phyloP scores from a whole-genome alignment of 2,888 invertebrate species.

The Trissolcus brochymenae region DNA sequence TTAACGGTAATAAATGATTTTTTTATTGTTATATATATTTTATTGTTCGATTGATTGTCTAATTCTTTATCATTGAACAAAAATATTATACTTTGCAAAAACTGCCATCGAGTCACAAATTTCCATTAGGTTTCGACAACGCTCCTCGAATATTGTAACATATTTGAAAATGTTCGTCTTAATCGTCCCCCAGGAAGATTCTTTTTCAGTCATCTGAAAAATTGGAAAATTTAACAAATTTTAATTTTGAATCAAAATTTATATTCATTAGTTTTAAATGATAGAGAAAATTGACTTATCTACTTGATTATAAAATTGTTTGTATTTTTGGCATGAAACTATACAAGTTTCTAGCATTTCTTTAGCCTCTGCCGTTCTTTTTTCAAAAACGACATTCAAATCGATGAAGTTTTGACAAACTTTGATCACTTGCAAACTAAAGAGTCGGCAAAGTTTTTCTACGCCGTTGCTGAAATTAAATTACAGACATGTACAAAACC shows the following conservation, averaged over 20 bases:
- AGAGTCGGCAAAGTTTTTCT: slow-evolving; percentile 73
- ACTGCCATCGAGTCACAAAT: slow-evolving; percentile 79
- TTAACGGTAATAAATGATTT: neutral
- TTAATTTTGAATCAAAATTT: neutral
- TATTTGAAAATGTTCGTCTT: slow-evolving; percentile 78
- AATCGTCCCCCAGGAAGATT: slow-evolving; percentile 77
- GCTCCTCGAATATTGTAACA: slow-evolving; percentile 78
- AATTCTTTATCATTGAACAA: too few relatives aligned
- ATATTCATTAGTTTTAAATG: neutral
- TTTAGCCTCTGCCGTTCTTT: slow-evolving; percentile 76
- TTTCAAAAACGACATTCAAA: slow-evolving; percentile 77
- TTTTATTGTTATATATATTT: neutral
- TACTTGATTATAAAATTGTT: slow-evolving; percentile 74
- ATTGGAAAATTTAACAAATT: neutral
- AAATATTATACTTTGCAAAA: slow-evolving; percentile 75
- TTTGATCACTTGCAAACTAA: slow-evolving; percentile 79
- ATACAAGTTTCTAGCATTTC: slow-evolving; percentile 76
- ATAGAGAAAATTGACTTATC: neutral
- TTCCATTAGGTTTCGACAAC: slow-evolving; percentile 79
- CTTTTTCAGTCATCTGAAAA: slow-evolving; percentile 45
- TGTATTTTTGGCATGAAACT: slow-evolving; percentile 77
- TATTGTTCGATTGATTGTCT: neutral
- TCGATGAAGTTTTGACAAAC: slow-evolving; percentile 77
- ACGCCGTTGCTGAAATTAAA: slow-evolving; percentile 64
- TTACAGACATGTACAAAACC: slow-evolving; percentile 38